Evolutionary conservation across 2,888 invertebrate species (phyloP).

Genomic region (Diplazon laetatorius): DNA sequence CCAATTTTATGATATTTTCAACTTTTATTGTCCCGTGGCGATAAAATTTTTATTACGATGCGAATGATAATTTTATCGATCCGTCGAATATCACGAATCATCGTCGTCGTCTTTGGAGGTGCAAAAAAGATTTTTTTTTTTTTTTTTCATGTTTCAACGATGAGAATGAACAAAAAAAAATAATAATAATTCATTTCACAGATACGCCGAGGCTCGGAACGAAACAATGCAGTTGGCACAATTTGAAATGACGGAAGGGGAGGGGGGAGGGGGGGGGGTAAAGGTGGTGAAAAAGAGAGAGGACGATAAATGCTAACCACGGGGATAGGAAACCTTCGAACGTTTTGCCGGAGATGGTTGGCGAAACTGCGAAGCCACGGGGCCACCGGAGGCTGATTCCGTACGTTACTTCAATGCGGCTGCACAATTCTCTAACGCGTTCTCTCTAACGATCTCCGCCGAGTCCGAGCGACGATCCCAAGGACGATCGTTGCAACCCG

Average conservation of each 20-base stretch:
- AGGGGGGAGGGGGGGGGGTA: slow-evolving; percentile 47
- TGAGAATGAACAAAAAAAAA: no score
- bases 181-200: no score
- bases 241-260: slow-evolving; percentile 19
- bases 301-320: slow-evolving; percentile 51
- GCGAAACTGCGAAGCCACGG: slow-evolving; percentile 41
- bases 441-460: slow-evolving; percentile 57
- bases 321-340: slow-evolving; percentile 56
- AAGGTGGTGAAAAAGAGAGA: slow-evolving; percentile 50
- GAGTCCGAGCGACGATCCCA: slow-evolving; percentile 68
- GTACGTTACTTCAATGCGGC: slow-evolving; percentile 33
- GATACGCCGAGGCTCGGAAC: not conserved
- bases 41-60: not conserved
- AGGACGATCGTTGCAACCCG: slow-evolving; percentile 67
- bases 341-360: slow-evolving; percentile 50
- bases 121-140: slow-evolving; percentile 3
- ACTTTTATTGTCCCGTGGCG: no score
- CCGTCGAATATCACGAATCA: not conserved
- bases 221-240: slow-evolving; percentile 18
- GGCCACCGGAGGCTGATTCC: slow-evolving; percentile 29
- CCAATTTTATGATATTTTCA: no score
- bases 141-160: not conserved
- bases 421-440: slow-evolving; percentile 50
- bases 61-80: not conserved
- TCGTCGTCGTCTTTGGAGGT: not conserved